Base-by-base conservation (phyloP, 2,797 vertebrate genomes). In the Sciurus vulgaris region DNA sequence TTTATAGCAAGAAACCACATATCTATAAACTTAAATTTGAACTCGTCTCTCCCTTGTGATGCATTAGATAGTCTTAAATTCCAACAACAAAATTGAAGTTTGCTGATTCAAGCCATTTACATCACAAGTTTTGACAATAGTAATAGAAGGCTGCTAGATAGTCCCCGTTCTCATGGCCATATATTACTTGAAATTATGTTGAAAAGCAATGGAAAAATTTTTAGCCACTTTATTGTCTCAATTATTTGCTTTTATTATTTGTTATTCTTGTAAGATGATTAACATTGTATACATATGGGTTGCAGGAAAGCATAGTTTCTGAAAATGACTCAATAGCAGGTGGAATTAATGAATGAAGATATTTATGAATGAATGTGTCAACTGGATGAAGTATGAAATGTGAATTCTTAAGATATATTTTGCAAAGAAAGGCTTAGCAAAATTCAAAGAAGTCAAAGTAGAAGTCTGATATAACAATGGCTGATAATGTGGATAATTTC, bases 11-110 rank as follows among this genome's bases (percentile, higher is more conserved):
- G 26, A 72, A 33, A 77, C 20, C 2, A 67, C 28, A 9, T 59
- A 2, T 76, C n/a, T 72, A n/a, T 72, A 89, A 93, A 90, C 63
- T 73, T 89, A 95, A 86, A 76, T 95, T 94, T 92, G 44, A 89
- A 92, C n/a, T 94, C 77, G 4, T 44, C 24, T 85, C 8, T 76
- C 10, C 28, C 6, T 88, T 85, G 88, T 79, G 91, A 85, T 72
- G 65, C 20, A 33, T 67, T 94, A 72, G 76, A 38, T 84, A 78
- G 85, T 89, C 15, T 67, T 82, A 72, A 96, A 54, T 95, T 14
- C 56, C 38, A 95, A 8, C 18, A 59, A 49, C 4, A n/a, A 61
- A 24, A 49, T 89, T 69, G 77, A 78, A 74, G 35, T 63, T 91
- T 88, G 85, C 10, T 47, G 41, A 89, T 77, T 86, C 22, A 92